A percentile compares a stretch with the other conserved stretches of the same genome.
phyloP scores from a whole-genome alignment of 2,888 invertebrate genomes.

The Rosalia funebris region DNA sequence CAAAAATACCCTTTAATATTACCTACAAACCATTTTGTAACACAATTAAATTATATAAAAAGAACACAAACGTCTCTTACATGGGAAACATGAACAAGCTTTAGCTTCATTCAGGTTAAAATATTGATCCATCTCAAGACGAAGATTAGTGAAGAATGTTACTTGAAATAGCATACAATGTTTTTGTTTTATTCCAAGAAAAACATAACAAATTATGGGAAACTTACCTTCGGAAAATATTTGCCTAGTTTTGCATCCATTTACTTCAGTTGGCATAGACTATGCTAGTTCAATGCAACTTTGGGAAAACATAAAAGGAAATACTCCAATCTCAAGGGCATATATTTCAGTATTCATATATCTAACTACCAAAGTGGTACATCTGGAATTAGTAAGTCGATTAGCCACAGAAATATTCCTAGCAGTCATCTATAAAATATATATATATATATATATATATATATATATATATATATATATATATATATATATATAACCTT shows the following conservation, averaged over 20 bases:
- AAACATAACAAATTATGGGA: not conserved
- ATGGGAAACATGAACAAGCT: conserved; percentile 2
- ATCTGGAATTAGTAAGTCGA: not conserved
- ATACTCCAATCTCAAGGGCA: not conserved
- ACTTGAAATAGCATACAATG: not conserved
- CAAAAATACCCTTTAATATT: not conserved
- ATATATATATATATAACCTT: too few relatives aligned
- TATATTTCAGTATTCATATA: conserved; percentile 3
- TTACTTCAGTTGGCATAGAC: not conserved
- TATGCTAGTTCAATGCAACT: conserved; percentile 1
- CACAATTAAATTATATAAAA: not conserved
- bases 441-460: too few relatives aligned
- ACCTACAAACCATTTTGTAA: not conserved
- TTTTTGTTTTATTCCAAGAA: not conserved
- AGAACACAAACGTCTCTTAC: conserved; percentile 6
- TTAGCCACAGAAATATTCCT: not conserved
- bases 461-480: too few relatives aligned
- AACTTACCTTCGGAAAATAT: not conserved
- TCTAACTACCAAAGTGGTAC: not conserved
- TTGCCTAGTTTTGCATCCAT: not conserved
- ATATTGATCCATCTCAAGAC: not conserved
- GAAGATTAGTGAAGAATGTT: conserved; percentile 3
- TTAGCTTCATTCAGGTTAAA: not conserved
- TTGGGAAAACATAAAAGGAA: not conserved
- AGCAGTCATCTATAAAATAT: not conserved